Evolutionary conservation across 2,888 invertebrate species (phyloP).

Genomic region (Leptinotarsa haldemani): DNA sequence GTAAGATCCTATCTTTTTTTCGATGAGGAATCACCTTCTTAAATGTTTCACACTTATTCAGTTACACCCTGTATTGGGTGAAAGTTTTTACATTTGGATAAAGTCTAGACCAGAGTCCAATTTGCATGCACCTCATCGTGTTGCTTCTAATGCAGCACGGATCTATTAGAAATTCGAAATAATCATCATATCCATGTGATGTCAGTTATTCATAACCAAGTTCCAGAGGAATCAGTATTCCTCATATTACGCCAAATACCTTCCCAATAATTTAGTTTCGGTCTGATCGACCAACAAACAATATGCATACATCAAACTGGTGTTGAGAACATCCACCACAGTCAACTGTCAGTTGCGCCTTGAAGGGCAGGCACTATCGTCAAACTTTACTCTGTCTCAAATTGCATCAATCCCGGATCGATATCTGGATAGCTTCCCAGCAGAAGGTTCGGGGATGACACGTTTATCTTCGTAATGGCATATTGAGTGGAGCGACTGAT

Average conservation of each 20-base stretch:
- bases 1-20: too few species aligned
- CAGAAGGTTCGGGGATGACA: constrained; percentile 42
- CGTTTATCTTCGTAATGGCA: constrained; percentile 44
- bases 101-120: too few species aligned
- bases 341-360: neutral
- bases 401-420: constrained; percentile 65
- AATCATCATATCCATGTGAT: too few species aligned
- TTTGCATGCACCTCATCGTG: too few species aligned
- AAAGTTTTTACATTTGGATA: too few species aligned
- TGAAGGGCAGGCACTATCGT: constrained; percentile 30
- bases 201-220: neutral
- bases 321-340: neutral
- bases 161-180: too few species aligned
- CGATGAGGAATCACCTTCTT: too few species aligned
- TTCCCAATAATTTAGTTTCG: neutral
- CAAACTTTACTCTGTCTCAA: constrained; percentile 60
- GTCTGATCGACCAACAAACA: neutral
- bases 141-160: too few species aligned
- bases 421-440: constrained; percentile 58
- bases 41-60: too few species aligned
- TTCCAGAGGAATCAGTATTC: neutral
- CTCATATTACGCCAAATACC: neutral
- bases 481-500: constrained; percentile 51
- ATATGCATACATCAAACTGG: neutral
- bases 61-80: too few species aligned